phyloP scores from a whole-genome alignment of 2,888 invertebrate species.

The Lepas anatifera region DNA sequence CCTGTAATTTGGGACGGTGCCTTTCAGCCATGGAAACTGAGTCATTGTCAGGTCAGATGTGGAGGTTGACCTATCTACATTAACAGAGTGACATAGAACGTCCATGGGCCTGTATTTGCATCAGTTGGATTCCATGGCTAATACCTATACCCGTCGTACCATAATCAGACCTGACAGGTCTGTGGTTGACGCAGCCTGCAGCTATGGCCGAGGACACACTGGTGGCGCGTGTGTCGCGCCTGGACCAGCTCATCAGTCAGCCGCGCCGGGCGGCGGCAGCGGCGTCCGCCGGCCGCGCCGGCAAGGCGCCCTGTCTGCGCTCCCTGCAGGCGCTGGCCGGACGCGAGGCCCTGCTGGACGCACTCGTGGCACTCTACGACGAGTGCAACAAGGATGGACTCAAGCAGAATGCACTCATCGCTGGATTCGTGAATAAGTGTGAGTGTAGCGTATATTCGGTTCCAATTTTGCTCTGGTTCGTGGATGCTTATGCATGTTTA shows the following conservation, averaged over 20 bases:
- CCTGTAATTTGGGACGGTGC: no score
- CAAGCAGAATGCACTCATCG: conserved; percentile 19
- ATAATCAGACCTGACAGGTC: no score
- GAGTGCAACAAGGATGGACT: conserved; percentile 23
- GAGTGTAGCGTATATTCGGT: neutral
- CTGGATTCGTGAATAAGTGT: conserved; percentile 24
- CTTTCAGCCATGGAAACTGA: no score
- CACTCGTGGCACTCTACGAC: conserved; percentile 24
- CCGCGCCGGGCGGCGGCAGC: neutral
- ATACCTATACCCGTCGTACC: no score
- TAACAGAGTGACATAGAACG: no score
- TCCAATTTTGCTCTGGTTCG: no score
- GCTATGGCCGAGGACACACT: neutral
- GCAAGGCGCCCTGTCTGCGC: neutral
- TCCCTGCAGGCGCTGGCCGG: conserved; percentile 10
- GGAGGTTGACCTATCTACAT: no score
- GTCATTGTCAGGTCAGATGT: no score
- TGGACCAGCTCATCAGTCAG: neutral
- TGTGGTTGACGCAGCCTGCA: no score
- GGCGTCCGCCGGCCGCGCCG: neutral
- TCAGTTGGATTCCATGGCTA: no score
- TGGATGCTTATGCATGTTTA: no score
- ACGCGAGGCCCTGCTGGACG: conserved; percentile 24
- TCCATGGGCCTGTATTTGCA: no score
- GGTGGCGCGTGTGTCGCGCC: neutral